phyloP scores from a whole-genome alignment of 2,113 vertebrate genomes.

The Rhabdornis inornatus region DNA sequence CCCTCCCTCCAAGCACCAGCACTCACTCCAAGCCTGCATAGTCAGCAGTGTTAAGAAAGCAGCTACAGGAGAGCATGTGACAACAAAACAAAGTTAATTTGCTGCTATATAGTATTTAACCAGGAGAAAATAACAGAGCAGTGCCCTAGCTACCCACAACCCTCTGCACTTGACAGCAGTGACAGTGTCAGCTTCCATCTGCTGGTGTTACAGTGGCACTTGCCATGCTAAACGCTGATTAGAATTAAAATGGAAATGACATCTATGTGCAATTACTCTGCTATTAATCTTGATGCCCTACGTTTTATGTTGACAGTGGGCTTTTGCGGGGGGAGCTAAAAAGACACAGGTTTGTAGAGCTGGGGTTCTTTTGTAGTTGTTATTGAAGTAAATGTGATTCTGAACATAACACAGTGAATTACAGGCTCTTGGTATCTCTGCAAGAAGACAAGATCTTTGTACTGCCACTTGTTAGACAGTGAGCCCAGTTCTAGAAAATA shows the following conservation, averaged over 20 bases:
- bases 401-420: background rate
- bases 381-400: background rate
- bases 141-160: slow-evolving; percentile 25
- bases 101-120: slow-evolving; percentile 28
- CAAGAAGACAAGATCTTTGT: background rate
- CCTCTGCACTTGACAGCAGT: background rate
- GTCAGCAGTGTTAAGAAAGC: background rate
- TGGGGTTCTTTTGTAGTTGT: background rate
- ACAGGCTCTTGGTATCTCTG: background rate
- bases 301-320: slow-evolving; percentile 33
- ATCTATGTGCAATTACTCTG: slow-evolving; percentile 47
- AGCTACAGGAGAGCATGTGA: background rate
- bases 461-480: background rate
- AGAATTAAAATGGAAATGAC: slow-evolving; percentile 65
- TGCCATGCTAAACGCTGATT: slow-evolving; percentile 32
- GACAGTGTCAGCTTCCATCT: slow-evolving; percentile 56
- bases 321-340: background rate
- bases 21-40: background rate
- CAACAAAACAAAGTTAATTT: slow-evolving; percentile 50
- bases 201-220: slow-evolving; percentile 48
- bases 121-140: slow-evolving; percentile 18
- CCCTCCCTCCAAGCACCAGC: background rate
- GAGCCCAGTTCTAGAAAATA: background rate
- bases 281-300: slow-evolving; percentile 46
- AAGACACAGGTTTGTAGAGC: background rate